These are phyloP conservation scores for Heliconius hermathena DNA, from an alignment of 1,140 invertebrate genomes.

Conservation along the genomic window DNA sequence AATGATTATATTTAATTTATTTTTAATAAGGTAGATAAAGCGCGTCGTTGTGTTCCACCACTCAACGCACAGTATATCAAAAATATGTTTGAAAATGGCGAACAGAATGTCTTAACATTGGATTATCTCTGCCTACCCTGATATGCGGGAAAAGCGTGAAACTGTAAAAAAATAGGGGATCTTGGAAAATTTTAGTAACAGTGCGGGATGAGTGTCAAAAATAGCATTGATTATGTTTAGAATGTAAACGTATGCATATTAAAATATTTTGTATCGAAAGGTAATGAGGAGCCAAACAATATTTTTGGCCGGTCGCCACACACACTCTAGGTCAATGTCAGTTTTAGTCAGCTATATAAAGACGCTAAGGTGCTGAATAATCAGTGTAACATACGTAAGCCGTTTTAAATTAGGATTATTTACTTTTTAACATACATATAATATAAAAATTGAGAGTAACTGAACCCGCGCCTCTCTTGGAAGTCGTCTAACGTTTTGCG, in stretches of 20 bases:
- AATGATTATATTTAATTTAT: neutral
- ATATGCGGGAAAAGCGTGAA: neutral
- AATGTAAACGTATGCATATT: slow-evolving; percentile 2
- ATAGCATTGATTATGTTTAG: neutral
- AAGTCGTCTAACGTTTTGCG: no score
- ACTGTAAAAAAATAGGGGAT: no score
- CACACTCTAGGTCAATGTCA: slow-evolving; percentile 26
- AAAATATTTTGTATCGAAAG: neutral
- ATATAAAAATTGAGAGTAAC: no score
- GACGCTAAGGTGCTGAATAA: slow-evolving; percentile 6
- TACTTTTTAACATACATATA: no score
- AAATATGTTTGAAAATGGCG: neutral
- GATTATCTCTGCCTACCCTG: neutral
- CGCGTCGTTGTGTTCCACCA: neutral
- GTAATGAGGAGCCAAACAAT: neutral
- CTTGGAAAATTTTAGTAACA: no score
- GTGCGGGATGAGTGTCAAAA: neutral
- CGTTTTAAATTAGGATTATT: neutral
- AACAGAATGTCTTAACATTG: neutral
- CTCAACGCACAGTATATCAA: neutral
- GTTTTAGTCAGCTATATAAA: slow-evolving; percentile 14
- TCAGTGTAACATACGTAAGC: neutral
- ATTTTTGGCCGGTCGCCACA: slow-evolving; percentile 21
- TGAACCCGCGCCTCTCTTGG: no score
- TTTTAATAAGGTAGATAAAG: no score